Conservation (phyloP, 2,113 vertebrate genomes). For the Xiphorhynchus elegans region DNA sequence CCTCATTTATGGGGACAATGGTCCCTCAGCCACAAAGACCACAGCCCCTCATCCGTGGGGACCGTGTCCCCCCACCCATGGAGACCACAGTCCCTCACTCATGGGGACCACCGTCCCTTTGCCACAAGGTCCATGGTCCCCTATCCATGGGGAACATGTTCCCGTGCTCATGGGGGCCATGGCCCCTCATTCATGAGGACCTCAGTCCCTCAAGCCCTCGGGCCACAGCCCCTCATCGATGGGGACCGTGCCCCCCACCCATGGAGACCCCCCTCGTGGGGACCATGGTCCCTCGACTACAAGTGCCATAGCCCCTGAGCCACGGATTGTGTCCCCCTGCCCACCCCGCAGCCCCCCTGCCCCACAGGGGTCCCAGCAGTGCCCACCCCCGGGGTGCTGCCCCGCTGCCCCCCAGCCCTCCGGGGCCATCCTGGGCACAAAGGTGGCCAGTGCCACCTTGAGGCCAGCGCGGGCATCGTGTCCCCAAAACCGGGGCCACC, state of each 20-base stretch:
- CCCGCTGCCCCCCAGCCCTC: not conserved
- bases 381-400: not conserved
- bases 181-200: too few relatives aligned
- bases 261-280: too few relatives aligned
- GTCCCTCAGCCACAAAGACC: too few relatives aligned
- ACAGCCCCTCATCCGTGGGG: too few relatives aligned
- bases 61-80: too few relatives aligned
- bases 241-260: too few relatives aligned
- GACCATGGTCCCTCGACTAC: not conserved
- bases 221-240: too few relatives aligned
- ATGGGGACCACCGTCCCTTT: not conserved
- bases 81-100: too few relatives aligned
- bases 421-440: not conserved
- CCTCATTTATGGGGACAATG: rapidly evolving
- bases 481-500: not conserved
- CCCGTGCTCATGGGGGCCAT: rapidly evolving
- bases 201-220: too few relatives aligned
- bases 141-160: too few relatives aligned
- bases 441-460: constrained; percentile 59
- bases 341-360: not conserved
- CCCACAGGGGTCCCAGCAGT: rapidly evolving
- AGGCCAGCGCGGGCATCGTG: constrained; percentile 30
- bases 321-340: not conserved
- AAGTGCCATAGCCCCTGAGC: rapidly evolving
- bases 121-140: rapidly evolving